Conservation (phyloP, 2,888 invertebrate genomes). For the Stomorhina lunata region DNA sequence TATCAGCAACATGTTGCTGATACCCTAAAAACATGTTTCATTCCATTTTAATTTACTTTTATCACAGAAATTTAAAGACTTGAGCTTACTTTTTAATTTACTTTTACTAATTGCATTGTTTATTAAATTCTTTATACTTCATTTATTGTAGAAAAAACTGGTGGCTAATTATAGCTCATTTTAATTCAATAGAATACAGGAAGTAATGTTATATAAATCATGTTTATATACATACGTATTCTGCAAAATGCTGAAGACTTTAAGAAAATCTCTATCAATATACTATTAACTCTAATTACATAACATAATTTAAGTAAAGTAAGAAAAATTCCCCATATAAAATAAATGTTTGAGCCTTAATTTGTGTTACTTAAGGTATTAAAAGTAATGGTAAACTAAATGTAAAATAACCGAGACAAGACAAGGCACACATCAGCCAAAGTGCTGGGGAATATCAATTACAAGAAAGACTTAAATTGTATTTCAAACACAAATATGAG, state of each 20-base stretch:
- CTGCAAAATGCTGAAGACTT: not conserved
- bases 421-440: not conserved
- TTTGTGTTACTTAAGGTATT: constrained; percentile 55
- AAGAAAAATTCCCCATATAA: constrained; percentile 19
- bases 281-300: constrained; percentile 61
- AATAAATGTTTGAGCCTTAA: constrained; percentile 46
- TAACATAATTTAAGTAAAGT: constrained; percentile 40
- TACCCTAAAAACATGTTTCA: too few relatives aligned
- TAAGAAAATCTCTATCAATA: constrained; percentile 49
- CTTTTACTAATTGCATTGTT: too few relatives aligned
- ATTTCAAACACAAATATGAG: constrained; percentile 40
- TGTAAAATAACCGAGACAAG: not conserved
- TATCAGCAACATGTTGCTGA: too few relatives aligned
- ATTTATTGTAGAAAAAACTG: too few relatives aligned
- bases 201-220: constrained; percentile 55
- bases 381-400: constrained; percentile 11
- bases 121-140: not conserved
- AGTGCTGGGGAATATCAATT: constrained; percentile 38
- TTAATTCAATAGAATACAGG: constrained; percentile 47
- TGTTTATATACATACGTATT: constrained; percentile 21
- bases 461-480: constrained; percentile 33
- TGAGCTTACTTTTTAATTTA: too few relatives aligned
- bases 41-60: too few relatives aligned
- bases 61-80: too few relatives aligned
- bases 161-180: constrained; percentile 1